Evolutionary conservation across 2,113 vertebrate species (phyloP), one percentile per base, ranked within the genome.

Genomic region (Podiceps cristatus): DNA sequence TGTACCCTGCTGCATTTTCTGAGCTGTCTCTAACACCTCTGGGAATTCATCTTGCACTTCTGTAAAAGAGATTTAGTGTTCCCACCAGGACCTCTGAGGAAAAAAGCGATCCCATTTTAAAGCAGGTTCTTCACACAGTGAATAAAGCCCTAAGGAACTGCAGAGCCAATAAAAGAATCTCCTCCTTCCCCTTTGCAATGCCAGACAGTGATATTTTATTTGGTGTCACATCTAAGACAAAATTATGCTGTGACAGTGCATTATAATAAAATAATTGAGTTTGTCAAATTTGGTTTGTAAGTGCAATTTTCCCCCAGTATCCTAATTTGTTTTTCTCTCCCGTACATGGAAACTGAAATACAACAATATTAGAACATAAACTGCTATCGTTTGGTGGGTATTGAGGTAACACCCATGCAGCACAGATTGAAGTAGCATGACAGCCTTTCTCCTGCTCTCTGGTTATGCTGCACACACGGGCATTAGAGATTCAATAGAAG

Each of bases 11-110:
- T 77, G 59, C 86, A 49, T 90, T 85, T 96, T 91, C 73, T 92
- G 84, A 95, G 52, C 50, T 40, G 42, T 55, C 52, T 91, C 31
- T 81, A 88, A 62, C 69, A 75, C 76, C 69, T 89, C 49, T 95
- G 95, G 76, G 85, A 97, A 94, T 96, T 97, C 74, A 74, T 84
- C 67, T 94, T 89, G 66, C 63, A 37, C 37, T 88, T 97, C 87
- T 95, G 47, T 96, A 63, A 92, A 94, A 96, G 75, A 79, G 37
- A 94, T 88, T 63, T 93, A 95, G 42, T 86, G 45, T 90, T 93
- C 72, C 75, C 69, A 82, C 90, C 60, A 94, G 90, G 71, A 90
- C 45, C 75, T 88, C 52, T 59, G 62, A 97, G 63, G 67, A 95
- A 91, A 73, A 95, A 37, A 91, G 62, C 0, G 16, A 72, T 92